A percentile compares a stretch with the other conserved stretches of the same genome.
Evolutionary conservation across 2,888 invertebrate species (phyloP).

Genomic region (Oxycera nigricornis): DNA sequence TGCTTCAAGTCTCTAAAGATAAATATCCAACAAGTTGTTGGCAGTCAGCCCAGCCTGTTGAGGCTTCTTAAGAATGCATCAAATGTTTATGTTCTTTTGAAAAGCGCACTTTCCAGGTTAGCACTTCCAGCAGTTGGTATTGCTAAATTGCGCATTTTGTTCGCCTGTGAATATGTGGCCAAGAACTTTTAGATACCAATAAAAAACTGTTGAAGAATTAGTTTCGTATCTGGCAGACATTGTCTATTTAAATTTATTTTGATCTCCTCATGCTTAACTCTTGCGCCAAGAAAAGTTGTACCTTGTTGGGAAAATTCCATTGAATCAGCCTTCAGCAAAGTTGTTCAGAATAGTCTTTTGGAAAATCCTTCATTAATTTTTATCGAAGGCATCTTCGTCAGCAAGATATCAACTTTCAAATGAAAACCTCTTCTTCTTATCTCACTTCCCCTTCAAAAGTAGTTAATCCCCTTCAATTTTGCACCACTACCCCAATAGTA

Average conservation of each 20-base stretch:
- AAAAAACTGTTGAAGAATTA: neutral
- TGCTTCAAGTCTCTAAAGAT: neutral
- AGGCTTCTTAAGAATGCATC: neutral
- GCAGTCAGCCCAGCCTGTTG: neutral
- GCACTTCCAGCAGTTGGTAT: neutral
- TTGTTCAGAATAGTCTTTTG: neutral
- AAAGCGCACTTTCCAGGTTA: neutral
- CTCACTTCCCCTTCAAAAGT: neutral
- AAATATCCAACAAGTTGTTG: slow-evolving; percentile 3
- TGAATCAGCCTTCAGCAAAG: neutral
- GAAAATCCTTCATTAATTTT: neutral
- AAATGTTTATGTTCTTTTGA: neutral
- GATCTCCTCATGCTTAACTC: neutral
- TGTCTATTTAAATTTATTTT: neutral
- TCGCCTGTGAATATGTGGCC: neutral
- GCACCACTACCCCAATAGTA: neutral
- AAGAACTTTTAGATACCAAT: neutral
- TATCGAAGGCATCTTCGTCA: neutral
- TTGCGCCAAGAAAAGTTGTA: neutral
- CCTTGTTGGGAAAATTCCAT: neutral
- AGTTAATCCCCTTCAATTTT: neutral
- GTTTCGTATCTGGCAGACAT: slow-evolving; percentile 3
- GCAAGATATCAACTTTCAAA: slow-evolving; percentile 1
- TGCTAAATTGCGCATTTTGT: neutral
- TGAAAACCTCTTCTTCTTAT: neutral